phyloP scores from a whole-genome alignment of 2,113 vertebrate genomes.

The western clawed frog (Xenopus tropicalis) region UCB_Xtro_10.0 CM004443.2:194411001-194411500 shows the following conservation, averaged over 20 bases:
- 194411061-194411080: too few relatives aligned
- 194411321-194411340: neutral
- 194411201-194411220: neutral
- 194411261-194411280: slow-evolving; percentile 1
- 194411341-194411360: neutral
- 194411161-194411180: neutral
- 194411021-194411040: too few relatives aligned
- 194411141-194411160: neutral
- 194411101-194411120: too few relatives aligned
- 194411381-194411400: too few relatives aligned
- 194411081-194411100: too few relatives aligned
- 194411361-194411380: neutral
- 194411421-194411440: too few relatives aligned
- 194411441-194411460: too few relatives aligned
- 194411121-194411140: neutral
- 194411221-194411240: neutral
- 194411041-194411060: too few relatives aligned
- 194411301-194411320: neutral
- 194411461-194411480: too few relatives aligned
- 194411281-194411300: neutral
- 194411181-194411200: neutral
- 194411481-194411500: too few relatives aligned
- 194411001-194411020: too few relatives aligned
- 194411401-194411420: too few relatives aligned
- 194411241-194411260: neutral